Evolutionary conservation across 2,113 vertebrate genomes (phyloP).

Genomic region (Okapia johnstoni): DNA sequence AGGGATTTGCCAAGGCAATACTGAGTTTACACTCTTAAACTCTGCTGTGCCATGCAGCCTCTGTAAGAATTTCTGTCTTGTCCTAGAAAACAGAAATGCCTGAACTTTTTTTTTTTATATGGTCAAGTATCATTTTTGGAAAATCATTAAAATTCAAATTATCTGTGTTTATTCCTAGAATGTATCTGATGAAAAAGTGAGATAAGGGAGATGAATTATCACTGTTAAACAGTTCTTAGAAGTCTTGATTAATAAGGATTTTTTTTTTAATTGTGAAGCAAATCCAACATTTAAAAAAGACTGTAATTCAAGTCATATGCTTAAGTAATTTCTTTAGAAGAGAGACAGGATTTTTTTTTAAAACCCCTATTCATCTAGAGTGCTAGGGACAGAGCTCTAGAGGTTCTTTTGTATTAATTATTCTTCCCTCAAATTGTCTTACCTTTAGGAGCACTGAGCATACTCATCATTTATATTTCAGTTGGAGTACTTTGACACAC

Average conservation of each 20-base stretch:
- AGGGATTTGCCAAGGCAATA: background rate
- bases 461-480: background rate
- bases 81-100: slow-evolving; percentile 27
- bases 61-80: slow-evolving; percentile 7
- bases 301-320: slow-evolving; percentile 7
- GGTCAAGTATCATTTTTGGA: slow-evolving; percentile 27
- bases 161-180: slow-evolving; percentile 49
- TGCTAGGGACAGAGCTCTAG: background rate
- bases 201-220: slow-evolving; percentile 15
- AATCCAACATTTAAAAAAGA: slow-evolving; percentile 1
- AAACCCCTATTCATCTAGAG: background rate
- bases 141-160: slow-evolving; percentile 52
- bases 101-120: slow-evolving; percentile 17
- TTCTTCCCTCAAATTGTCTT: background rate
- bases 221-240: slow-evolving; percentile 20
- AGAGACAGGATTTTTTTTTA: background rate
- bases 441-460: background rate
- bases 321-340: slow-evolving; percentile 38
- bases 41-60: background rate
- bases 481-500: background rate
- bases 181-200: slow-evolving; percentile 45
- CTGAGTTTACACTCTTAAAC: background rate
- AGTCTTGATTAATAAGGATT: slow-evolving; percentile 28
- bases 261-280: slow-evolving; percentile 22
- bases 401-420: background rate